A percentile compares a stretch with the other conserved stretches of the same genome.
Conservation (phyloP, 2,797 vertebrate genomes). For the Salmo trutta region DNA sequence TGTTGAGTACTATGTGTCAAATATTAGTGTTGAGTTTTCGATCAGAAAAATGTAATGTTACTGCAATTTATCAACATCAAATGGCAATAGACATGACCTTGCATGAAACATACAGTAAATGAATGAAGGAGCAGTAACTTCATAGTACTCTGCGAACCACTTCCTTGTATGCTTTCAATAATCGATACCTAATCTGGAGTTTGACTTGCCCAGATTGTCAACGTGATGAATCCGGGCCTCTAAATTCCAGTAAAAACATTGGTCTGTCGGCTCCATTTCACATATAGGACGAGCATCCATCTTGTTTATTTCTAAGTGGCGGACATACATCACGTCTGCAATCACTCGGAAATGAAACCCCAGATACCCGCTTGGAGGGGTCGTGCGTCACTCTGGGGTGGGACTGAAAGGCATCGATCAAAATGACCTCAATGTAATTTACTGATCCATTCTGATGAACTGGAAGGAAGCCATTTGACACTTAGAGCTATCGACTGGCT, state of each 20-base stretch:
- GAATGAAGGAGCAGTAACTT: background rate
- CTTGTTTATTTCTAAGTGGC: conserved; percentile 34
- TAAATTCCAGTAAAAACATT: conserved; percentile 8
- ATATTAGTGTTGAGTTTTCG: background rate
- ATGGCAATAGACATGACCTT: background rate
- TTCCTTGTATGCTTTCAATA: background rate
- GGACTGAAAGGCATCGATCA: conserved; percentile 31
- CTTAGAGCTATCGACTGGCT: conserved; percentile 40
- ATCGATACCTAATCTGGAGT: conserved; percentile 50
- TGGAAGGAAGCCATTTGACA: conserved; percentile 37
- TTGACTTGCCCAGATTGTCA: conserved; percentile 22
- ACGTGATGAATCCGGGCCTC: conserved; percentile 42
- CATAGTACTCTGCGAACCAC: background rate
- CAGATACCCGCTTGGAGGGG: background rate
- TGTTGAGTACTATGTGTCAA: background rate
- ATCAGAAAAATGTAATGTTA: background rate
- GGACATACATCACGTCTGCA: background rate
- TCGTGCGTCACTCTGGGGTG: background rate
- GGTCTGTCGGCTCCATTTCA: background rate
- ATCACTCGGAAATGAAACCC: conserved; percentile 26
- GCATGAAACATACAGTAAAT: background rate
- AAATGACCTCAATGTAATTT: conserved; percentile 31
- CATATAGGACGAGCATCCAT: conserved; percentile 29
- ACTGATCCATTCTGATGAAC: conserved; percentile 37
- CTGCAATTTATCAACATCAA: background rate